Evolutionary conservation across 30 jellyfish, hydroid and myxozoan genomes (phyloP), one percentile per base, ranked within the genome.

Genomic region (Pseudorhiza aurosa): DNA sequence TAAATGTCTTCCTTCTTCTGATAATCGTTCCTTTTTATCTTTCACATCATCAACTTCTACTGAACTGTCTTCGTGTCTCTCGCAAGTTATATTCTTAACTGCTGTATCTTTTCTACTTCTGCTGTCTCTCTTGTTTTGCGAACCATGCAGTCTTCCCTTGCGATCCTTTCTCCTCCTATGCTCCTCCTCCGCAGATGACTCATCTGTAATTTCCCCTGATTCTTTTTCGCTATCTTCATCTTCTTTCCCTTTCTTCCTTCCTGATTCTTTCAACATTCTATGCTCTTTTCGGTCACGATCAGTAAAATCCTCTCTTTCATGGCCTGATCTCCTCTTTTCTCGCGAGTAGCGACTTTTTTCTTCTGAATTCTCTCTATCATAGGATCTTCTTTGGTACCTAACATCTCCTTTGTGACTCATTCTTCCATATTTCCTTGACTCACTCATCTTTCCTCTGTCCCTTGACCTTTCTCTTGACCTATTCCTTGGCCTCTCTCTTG

Each of bases 161-260:
- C n/a, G 67, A 69, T 18, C 28, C 63, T 32, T 69, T 21, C 70
- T 25, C 27, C 65, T 44, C 26, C 29, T 19, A 9, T 1, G n/a
- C 3, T 28, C 69, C 4, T 43, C 57, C 5, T 76, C 77, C 7
- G 31, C 27, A n/a, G 65, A 25, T 9, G 56, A 33, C 12, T 74
- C 77, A 33, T 72, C 91, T 18, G 91, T 64, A 14, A 80, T 14
- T 56, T 80, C 91, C 17, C 91, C 91, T 4, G 91, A 58, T 33
- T 80, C 91, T 53, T 80, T 80, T 12, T 80, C 91, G 24, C 84
- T 80, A 1, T 80, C 91, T 27, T 8, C 21, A 0, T 57, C 60
- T 24, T 32, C 37, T 56, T 8, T 58, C 44, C 43, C 43, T 44
- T 10, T 24, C 57, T 9, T 67, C 81, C 3, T 53, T 40, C 8